A percentile compares a stretch with the other conserved stretches of the same genome.
These are phyloP conservation scores for Pelodytes ibericus DNA, from an alignment of 2,797 vertebrate genomes.

Conservation along the genomic window DNA sequence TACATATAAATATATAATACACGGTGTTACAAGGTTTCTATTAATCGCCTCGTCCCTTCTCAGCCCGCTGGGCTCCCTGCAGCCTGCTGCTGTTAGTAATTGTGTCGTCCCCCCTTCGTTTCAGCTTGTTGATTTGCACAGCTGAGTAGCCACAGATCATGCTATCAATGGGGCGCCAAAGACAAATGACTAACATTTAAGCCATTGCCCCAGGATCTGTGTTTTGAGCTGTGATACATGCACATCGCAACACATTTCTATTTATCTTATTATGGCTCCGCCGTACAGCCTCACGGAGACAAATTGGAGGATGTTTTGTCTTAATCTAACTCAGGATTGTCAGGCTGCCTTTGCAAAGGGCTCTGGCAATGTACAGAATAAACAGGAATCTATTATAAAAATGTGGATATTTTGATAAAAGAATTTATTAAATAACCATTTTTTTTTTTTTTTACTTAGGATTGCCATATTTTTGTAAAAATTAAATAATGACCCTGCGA, in stretches of 20 bases:
- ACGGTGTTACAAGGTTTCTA: no score
- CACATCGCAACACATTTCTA: constrained; percentile 28
- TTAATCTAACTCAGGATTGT: background rate
- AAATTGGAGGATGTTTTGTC: background rate
- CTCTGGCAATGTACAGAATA: background rate
- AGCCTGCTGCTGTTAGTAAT: constrained; percentile 23
- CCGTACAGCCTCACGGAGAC: background rate
- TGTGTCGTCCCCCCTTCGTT: constrained; percentile 24
- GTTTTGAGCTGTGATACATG: background rate
- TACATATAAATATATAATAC: no score
- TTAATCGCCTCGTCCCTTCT: background rate
- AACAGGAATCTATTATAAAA: no score
- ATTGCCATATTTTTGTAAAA: no score
- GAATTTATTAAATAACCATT: no score
- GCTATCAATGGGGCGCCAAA: constrained; percentile 16
- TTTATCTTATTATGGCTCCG: constrained; percentile 40
- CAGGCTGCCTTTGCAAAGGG: background rate
- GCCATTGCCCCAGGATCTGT: constrained; percentile 19
- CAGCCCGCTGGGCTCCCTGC: constrained; percentile 4
- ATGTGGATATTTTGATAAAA: no score
- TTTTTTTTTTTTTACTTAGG: no score
- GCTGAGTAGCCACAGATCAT: constrained; percentile 18
- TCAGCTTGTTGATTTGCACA: constrained; percentile 31
- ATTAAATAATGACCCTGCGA: no score
- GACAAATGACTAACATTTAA: constrained; percentile 50